Conservation (phyloP, 2,113 vertebrate species). For the Bos taurus region DNA sequence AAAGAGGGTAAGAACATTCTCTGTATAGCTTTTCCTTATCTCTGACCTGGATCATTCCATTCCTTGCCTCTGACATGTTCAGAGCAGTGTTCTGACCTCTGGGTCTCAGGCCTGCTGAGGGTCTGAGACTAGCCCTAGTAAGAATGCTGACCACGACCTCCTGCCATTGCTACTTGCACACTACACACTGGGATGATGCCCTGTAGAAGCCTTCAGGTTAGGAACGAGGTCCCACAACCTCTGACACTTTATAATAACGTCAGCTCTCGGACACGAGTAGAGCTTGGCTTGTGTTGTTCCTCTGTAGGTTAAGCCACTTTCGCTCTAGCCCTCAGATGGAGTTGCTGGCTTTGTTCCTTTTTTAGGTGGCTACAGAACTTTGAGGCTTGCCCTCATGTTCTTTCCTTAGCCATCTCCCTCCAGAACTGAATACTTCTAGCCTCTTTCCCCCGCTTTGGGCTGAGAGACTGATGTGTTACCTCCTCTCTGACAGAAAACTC, state of each 20-base stretch:
- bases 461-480: conserved; percentile 53
- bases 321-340: background rate
- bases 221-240: background rate
- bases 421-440: background rate
- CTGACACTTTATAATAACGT: background rate
- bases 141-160: background rate
- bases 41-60: background rate
- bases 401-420: background rate
- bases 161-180: background rate
- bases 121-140: background rate
- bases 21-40: background rate
- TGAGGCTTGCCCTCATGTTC: background rate
- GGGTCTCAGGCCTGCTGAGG: background rate
- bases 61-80: background rate
- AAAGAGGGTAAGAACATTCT: background rate
- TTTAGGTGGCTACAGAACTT: background rate
- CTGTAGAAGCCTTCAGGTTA: background rate
- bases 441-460: background rate
- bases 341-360: background rate
- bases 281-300: background rate
- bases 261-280: background rate
- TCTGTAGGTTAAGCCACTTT: background rate
- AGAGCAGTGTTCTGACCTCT: background rate
- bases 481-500: conserved; percentile 88
- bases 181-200: background rate